phyloP scores from a whole-genome alignment of 2,797 vertebrate species.

The Lerista edwardsae region DNA sequence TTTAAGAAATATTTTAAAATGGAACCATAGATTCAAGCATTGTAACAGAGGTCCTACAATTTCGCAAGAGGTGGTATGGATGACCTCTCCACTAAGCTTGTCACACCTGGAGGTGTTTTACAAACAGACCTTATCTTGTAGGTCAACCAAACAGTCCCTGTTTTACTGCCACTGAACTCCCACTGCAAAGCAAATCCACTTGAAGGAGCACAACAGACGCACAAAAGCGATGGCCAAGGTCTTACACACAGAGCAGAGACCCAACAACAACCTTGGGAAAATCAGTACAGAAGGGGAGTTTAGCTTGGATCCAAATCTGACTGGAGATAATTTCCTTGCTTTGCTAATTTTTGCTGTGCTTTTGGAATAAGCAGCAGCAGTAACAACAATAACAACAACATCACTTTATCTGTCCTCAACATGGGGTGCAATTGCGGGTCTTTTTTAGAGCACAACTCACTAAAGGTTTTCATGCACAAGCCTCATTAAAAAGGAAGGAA shows the following conservation, averaged over 20 bases:
- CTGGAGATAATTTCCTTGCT: not conserved
- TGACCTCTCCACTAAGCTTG: not conserved
- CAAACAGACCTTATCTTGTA: not conserved
- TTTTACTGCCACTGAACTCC: not conserved
- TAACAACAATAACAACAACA: not conserved
- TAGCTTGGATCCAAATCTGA: not conserved
- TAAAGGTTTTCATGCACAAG: not conserved
- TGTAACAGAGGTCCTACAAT: not conserved
- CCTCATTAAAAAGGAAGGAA: not conserved
- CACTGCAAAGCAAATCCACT: not conserved
- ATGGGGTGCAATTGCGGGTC: not conserved
- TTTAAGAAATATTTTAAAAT: not conserved
- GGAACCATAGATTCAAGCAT: not conserved
- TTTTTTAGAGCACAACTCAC: not conserved
- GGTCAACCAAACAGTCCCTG: rapidly evolving
- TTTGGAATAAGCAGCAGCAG: not conserved
- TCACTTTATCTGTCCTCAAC: not conserved
- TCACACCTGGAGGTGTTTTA: rapidly evolving
- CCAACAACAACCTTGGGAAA: too few species aligned
- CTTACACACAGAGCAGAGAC: not conserved
- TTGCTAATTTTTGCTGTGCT: not conserved
- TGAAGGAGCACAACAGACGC: not conserved
- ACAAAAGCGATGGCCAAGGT: not conserved
- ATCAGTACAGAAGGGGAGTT: not conserved
- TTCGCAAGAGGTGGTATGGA: not conserved